Evolutionary conservation across 2,888 invertebrate species (phyloP).

Genomic region (Zeuzera pyrina): DNA sequence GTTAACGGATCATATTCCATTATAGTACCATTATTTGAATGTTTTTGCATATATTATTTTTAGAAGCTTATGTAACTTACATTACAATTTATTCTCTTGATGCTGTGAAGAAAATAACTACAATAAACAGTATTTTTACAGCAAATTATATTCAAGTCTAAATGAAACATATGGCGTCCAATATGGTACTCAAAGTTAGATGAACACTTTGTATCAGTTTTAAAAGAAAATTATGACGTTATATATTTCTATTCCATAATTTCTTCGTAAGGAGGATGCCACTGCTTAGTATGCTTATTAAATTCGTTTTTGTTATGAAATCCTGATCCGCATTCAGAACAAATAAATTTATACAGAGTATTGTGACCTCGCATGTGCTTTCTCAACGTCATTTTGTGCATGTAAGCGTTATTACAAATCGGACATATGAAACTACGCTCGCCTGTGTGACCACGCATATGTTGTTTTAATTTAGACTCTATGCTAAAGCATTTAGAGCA

Average conservation of each 20-base stretch:
- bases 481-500: constrained; percentile 58
- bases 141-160: too few relatives aligned
- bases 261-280: constrained; percentile 12
- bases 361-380: constrained; percentile 55
- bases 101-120: too few relatives aligned
- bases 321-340: constrained; percentile 22
- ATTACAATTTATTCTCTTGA: too few relatives aligned
- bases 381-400: constrained; percentile 44
- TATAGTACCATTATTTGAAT: too few relatives aligned
- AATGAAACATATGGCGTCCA: neutral
- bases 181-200: neutral
- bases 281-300: constrained; percentile 20
- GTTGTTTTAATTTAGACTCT: constrained; percentile 52
- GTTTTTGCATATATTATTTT: too few relatives aligned
- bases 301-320: constrained; percentile 24
- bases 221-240: too few relatives aligned
- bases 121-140: too few relatives aligned
- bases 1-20: too few relatives aligned
- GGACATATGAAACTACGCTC: constrained; percentile 49
- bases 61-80: too few relatives aligned
- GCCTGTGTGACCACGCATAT: constrained; percentile 49
- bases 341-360: constrained; percentile 21
- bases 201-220: too few relatives aligned
- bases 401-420: constrained; percentile 53
- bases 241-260: neutral